phyloP scores from a whole-genome alignment of 2,113 vertebrate species.

The Chrysemys picta region DNA sequence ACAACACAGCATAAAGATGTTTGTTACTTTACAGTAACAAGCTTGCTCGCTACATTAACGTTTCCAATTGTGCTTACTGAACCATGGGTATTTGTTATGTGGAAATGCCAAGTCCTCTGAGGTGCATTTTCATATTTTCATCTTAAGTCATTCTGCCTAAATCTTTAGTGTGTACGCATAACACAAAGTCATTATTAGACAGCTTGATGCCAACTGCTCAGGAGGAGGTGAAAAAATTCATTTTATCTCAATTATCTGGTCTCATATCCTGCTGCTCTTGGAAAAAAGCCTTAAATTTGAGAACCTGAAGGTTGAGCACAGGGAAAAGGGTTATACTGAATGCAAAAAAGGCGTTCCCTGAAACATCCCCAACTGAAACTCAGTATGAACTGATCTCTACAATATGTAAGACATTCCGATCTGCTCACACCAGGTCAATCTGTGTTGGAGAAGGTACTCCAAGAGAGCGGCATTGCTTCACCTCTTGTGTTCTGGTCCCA shows the following conservation, averaged over 20 bases:
- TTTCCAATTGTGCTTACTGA: not conserved
- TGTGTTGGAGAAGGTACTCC: not conserved
- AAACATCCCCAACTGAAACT: not conserved
- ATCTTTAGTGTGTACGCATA: not conserved
- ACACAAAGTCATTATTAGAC: not conserved
- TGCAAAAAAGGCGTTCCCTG: not conserved
- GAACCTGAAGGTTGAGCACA: not conserved
- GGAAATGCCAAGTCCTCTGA: not conserved
- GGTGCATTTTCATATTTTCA: not conserved
- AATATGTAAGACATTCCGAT: not conserved
- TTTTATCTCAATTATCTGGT: not conserved
- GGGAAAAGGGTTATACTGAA: not conserved
- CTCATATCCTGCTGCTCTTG: not conserved
- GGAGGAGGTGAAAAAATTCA: not conserved
- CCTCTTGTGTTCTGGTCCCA: not conserved
- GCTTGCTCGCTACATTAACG: not conserved
- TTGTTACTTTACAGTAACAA: not conserved
- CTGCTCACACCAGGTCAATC: not conserved
- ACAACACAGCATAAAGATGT: slow-evolving; percentile 6
- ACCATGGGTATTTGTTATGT: not conserved
- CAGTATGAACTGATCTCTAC: not conserved
- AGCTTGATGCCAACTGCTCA: not conserved
- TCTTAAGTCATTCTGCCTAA: not conserved
- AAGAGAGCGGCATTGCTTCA: not conserved
- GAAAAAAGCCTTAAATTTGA: not conserved